Evolutionary conservation across 2,888 invertebrate genomes (phyloP).

Genomic region (Volucella bombylans): DNA sequence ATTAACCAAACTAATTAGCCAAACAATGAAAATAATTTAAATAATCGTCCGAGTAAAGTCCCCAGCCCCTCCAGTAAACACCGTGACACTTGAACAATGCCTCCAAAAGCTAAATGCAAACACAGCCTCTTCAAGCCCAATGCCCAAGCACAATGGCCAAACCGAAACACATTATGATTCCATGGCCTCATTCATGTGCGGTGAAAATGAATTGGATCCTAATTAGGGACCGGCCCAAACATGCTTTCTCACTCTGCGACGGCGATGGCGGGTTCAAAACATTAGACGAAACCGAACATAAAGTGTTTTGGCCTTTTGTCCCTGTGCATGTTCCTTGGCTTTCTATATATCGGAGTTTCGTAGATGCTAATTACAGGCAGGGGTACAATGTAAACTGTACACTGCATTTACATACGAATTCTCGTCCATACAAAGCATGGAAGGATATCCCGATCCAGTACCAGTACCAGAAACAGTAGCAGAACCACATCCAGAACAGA

Average conservation of each 20-base stretch:
- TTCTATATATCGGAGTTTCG: slow-evolving; percentile 2
- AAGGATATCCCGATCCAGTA: slow-evolving; percentile 27
- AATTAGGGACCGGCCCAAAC: slow-evolving; percentile 70
- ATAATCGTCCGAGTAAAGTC: slow-evolving; percentile 52
- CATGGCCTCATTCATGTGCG: slow-evolving; percentile 72
- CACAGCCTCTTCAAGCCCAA: slow-evolving; percentile 49
- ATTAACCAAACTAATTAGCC: slow-evolving; percentile 69
- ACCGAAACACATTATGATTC: slow-evolving; percentile 70
- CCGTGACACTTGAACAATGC: slow-evolving; percentile 30
- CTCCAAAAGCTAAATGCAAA: slow-evolving; percentile 36
- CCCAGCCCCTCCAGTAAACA: slow-evolving; percentile 9
- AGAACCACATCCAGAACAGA: no score
- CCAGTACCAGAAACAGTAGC: background rate
- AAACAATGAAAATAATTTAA: slow-evolving; percentile 70
- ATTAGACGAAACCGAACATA: slow-evolving; percentile 39
- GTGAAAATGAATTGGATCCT: slow-evolving; percentile 73
- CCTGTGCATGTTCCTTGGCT: slow-evolving; percentile 37
- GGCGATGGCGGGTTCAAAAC: slow-evolving; percentile 26
- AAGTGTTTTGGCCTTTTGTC: slow-evolving; percentile 72
- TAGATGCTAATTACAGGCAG: slow-evolving; percentile 63
- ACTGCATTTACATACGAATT: slow-evolving; percentile 59
- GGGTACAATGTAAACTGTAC: slow-evolving; percentile 66
- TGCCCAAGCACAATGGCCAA: slow-evolving; percentile 65
- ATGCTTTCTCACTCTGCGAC: slow-evolving; percentile 44
- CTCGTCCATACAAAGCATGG: background rate